These are phyloP conservation scores for Philereme transversata DNA, from an alignment of 2,888 invertebrate species.

Conservation along the genomic window DNA sequence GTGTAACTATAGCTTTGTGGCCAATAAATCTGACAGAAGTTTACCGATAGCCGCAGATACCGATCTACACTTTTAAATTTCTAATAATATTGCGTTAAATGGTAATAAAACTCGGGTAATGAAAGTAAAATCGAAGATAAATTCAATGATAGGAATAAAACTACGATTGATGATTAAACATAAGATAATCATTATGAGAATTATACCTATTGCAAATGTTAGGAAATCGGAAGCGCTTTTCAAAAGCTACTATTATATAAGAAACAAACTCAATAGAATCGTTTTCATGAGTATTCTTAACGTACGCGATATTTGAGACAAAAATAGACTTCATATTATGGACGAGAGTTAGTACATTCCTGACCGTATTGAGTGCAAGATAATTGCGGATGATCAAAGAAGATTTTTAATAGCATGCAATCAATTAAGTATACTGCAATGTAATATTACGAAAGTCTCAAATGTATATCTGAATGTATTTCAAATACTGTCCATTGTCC, in stretches of 20 bases:
- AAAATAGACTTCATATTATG: conserved; percentile 20
- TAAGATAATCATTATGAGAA: neutral
- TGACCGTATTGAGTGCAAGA: conserved; percentile 14
- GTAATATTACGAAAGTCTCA: conserved; percentile 3
- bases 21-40: conserved; percentile 38
- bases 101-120: conserved; percentile 26
- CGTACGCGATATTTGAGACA: neutral
- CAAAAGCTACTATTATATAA: too few relatives aligned
- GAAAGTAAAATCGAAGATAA: conserved; percentile 24
- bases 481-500: neutral
- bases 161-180: conserved; percentile 22
- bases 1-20: conserved; percentile 28
- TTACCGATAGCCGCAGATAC: conserved; percentile 41
- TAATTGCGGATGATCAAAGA: conserved; percentile 24
- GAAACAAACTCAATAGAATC: too few relatives aligned
- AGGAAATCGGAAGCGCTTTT: conserved; percentile 12
- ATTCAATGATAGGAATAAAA: conserved; percentile 28
- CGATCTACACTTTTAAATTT: conserved; percentile 41
- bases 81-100: conserved; percentile 33
- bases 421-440: conserved; percentile 4
- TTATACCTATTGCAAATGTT: conserved; percentile 3
- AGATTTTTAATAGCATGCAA: conserved; percentile 18
- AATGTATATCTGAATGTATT: neutral
- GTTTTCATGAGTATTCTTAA: neutral
- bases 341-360: conserved; percentile 9